These are phyloP conservation scores for Papilio dardanus DNA, from an alignment of 1,140 invertebrate species.

Conservation along the genomic window DNA sequence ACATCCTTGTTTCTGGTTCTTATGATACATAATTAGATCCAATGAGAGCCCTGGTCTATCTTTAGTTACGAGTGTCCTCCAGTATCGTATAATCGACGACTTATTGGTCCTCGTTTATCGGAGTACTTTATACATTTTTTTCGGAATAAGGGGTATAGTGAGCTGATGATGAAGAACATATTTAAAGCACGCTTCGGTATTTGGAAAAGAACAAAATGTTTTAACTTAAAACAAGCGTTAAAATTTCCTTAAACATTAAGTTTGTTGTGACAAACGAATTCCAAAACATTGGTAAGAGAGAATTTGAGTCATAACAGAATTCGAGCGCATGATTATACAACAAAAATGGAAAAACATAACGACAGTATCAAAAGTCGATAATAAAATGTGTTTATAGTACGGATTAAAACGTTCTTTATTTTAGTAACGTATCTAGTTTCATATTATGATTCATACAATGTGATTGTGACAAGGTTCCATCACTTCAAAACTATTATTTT, in stretches of 20 bases:
- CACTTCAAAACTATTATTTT: background rate
- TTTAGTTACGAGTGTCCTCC: too few relatives aligned
- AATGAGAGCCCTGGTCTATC: too few relatives aligned
- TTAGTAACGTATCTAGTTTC: background rate
- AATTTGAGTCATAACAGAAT: conserved; percentile 16
- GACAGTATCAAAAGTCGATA: conserved; percentile 7
- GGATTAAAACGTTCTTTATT: background rate
- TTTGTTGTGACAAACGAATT: conserved; percentile 1
- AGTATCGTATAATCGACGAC: too few relatives aligned
- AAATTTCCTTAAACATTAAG: conserved; percentile 4
- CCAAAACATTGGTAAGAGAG: conserved; percentile 15
- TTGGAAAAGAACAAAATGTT: background rate
- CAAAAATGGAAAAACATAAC: background rate
- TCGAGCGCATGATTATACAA: conserved; percentile 15
- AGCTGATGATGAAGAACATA: too few relatives aligned
- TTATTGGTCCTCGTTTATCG: too few relatives aligned
- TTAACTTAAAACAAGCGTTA: background rate
- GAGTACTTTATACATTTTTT: too few relatives aligned
- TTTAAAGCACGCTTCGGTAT: too few relatives aligned
- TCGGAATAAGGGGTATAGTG: too few relatives aligned
- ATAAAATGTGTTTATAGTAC: conserved; percentile 3
- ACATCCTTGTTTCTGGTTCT: too few relatives aligned
- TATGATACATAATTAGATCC: too few relatives aligned
- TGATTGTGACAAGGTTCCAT: background rate
- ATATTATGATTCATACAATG: background rate